Percentiles rank a stretch among this genome's conserved stretches.
These are phyloP conservation scores for Spinus pinus DNA, from an alignment of 2,797 vertebrate genomes.

Conservation along the genomic window DNA sequence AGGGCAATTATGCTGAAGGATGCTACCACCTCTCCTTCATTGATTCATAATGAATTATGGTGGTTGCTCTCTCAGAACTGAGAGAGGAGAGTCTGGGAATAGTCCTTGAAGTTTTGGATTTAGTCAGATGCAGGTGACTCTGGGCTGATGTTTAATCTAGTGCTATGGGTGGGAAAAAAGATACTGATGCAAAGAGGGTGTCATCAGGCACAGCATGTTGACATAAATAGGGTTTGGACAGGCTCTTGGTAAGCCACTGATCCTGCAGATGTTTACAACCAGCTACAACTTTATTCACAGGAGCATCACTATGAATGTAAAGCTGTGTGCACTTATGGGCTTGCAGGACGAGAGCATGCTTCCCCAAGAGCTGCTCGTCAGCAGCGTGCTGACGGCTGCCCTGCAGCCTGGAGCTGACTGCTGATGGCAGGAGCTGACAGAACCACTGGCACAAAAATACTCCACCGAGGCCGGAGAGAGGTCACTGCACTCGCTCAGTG, in stretches of 20 bases:
- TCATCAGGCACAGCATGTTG: not conserved
- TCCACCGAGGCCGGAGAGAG: constrained; percentile 28
- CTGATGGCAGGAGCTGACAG: constrained; percentile 50
- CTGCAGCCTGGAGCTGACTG: not conserved
- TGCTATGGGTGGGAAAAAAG: not conserved
- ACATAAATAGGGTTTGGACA: constrained; percentile 9
- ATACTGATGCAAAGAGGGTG: not conserved
- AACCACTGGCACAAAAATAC: constrained; percentile 30
- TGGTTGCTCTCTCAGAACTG: not conserved
- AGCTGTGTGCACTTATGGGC: not conserved
- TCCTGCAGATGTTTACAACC: not conserved
- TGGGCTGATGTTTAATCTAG: not conserved
- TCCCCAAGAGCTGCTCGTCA: not conserved
- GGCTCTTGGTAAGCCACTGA: not conserved
- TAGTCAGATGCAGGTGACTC: not conserved
- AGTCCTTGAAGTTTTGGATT: not conserved
- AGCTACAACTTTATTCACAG: constrained; percentile 4
- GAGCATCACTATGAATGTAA: not conserved
- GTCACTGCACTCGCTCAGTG: constrained; percentile 17
- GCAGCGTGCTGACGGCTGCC: not conserved
- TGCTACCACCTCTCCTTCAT: not conserved
- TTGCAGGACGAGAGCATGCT: not conserved
- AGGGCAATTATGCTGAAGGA: not conserved
- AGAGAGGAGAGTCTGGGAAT: not conserved
- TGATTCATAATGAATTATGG: not conserved